phyloP scores from a whole-genome alignment of 2,797 vertebrate species.

The Tiaroga cobitis region DNA sequence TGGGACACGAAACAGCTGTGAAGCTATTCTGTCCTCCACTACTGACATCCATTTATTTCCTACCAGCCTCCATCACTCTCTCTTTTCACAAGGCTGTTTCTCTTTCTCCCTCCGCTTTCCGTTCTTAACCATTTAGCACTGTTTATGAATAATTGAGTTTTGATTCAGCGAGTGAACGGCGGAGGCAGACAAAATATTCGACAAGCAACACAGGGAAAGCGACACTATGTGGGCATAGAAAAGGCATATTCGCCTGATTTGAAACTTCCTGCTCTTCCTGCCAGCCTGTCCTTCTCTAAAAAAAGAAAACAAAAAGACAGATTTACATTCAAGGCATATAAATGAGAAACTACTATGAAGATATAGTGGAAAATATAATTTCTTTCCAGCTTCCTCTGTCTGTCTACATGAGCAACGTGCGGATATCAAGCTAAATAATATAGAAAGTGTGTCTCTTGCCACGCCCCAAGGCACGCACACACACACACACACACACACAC shows the following conservation, averaged over 20 bases:
- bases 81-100: slow-evolving; percentile 49
- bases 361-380: background rate
- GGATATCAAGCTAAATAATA: background rate
- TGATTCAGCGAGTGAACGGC: slow-evolving; percentile 58
- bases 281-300: slow-evolving; percentile 12
- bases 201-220: slow-evolving; percentile 42
- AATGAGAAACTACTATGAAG: slow-evolving; percentile 25
- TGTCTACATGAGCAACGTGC: background rate
- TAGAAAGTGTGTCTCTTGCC: background rate
- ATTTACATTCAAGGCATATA: slow-evolving; percentile 50
- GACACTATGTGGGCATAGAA: slow-evolving; percentile 25
- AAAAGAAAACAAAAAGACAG: background rate
- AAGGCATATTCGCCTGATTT: slow-evolving; percentile 40
- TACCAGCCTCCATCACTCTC: slow-evolving; percentile 39
- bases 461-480: background rate
- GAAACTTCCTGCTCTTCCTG: slow-evolving; percentile 49
- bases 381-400: background rate
- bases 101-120: slow-evolving; percentile 58
- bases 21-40: slow-evolving; percentile 58
- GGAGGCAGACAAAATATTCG: slow-evolving; percentile 59
- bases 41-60: slow-evolving; percentile 51
- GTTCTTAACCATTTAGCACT: slow-evolving; percentile 62
- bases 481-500: background rate
- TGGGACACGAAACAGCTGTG: slow-evolving; percentile 62
- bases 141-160: slow-evolving; percentile 65